These are phyloP conservation scores for Xanthia togata DNA, from an alignment of 2,888 invertebrate genomes.

Conservation along the genomic window DNA sequence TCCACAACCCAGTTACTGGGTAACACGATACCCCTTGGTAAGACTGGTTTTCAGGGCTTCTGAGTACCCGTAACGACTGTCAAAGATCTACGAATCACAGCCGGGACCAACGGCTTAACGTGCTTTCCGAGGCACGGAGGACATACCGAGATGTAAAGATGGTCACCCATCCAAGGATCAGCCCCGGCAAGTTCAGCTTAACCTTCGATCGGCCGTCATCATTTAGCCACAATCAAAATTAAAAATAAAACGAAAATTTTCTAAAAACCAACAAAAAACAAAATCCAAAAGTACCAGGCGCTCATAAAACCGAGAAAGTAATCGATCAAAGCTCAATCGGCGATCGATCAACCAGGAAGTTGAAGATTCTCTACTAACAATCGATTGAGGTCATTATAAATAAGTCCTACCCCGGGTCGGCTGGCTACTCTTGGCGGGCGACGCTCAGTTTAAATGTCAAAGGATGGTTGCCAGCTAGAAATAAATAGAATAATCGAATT, in stretches of 20 bases:
- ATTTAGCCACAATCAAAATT: too few relatives aligned
- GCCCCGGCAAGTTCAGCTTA: too few relatives aligned
- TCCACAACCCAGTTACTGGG: too few relatives aligned
- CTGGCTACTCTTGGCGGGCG: slow-evolving; percentile 54
- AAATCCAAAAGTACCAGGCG: slow-evolving; percentile 31
- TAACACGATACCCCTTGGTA: too few relatives aligned
- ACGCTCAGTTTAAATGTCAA: slow-evolving; percentile 59
- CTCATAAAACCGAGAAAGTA: slow-evolving; percentile 10
- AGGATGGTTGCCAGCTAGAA: slow-evolving; percentile 46
- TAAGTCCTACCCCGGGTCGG: slow-evolving; percentile 56
- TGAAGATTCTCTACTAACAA: slow-evolving; percentile 5
- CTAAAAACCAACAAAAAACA: background rate
- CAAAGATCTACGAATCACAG: too few relatives aligned
- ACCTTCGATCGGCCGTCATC: too few relatives aligned
- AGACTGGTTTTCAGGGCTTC: too few relatives aligned
- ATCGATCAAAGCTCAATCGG: slow-evolving; percentile 40
- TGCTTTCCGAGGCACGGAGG: too few relatives aligned
- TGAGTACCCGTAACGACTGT: too few relatives aligned
- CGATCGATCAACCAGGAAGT: slow-evolving; percentile 64
- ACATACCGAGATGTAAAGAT: too few relatives aligned
- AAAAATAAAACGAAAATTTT: background rate
- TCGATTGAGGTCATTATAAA: slow-evolving; percentile 64
- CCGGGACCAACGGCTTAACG: too few relatives aligned
- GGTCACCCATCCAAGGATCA: too few relatives aligned
- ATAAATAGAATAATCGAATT: slow-evolving; percentile 59